Evolutionary conservation across 2,888 invertebrate species (phyloP), one percentile per base, ranked within the genome.

Genomic region (Neocrepidodera transversa): DNA sequence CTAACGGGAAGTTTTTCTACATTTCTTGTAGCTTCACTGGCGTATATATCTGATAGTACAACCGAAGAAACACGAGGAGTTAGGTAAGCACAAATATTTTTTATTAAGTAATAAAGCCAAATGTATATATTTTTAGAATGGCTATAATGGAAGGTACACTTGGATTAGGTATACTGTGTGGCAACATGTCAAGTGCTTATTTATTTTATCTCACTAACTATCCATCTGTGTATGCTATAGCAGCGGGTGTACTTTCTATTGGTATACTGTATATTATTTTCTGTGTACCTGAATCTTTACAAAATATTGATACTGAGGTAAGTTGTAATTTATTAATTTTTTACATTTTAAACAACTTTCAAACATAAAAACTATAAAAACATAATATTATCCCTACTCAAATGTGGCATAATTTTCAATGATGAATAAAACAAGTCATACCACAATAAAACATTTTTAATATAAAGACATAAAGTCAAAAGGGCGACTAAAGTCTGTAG

Each of bases 31-130:
- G 86, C 85, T 7, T 51, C 70, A n/a, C 56, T 75, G 16, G 75
- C 78, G 54, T 76, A 88, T 70, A 79, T 90, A 65, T 85, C 86
- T 35, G 90, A 91, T 74, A 83, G 87, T 43, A 85, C 87, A 0
- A 79, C 83, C 10, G 81, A 82, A 20, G 79, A 82, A 11, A 84
- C 83, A 66, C 80, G 90, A 75, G 86, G 88, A 59, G 78, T 86
- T 69, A 88, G 89, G 76, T 70, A 52, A 23, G 3, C 23, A 23
- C 3, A 23, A 23, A 23, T 23, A 5, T 23, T 23, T 23, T 23
- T 23, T 23, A n/a, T n/a, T n/a, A n/a, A n/a, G n/a, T n/a, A n/a
- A n/a, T n/a, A n/a, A n/a, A n/a, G n/a, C n/a, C n/a, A n/a, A n/a
- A n/a, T n/a, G n/a, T 23, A 23, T 5, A 23, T 23, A 23, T 70